Evolutionary conservation across 2,797 vertebrate species (phyloP).

Genomic region (Cynodonichthys magdalenae): DNA sequence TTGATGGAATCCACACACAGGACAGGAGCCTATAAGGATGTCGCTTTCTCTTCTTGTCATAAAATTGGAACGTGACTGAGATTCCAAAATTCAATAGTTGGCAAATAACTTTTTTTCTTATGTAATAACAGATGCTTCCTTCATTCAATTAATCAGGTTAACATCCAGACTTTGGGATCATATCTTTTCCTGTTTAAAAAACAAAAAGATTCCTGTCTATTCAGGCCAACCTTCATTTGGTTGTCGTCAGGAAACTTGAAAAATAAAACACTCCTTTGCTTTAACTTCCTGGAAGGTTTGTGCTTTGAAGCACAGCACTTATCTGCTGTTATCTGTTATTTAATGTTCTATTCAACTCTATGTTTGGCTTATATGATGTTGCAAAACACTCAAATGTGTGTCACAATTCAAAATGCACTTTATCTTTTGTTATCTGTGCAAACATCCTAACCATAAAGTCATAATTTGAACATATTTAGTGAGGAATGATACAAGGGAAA

Average conservation of each 20-base stretch:
- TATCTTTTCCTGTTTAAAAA: conserved; percentile 38
- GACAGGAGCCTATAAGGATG: conserved; percentile 28
- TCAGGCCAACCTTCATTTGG: conserved; percentile 45
- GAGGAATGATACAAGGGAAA: background rate
- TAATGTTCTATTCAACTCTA: background rate
- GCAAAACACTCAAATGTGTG: background rate
- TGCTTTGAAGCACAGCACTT: conserved; percentile 30
- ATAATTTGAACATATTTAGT: background rate
- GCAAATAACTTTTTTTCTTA: conserved; percentile 15
- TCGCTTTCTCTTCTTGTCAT: conserved; percentile 50
- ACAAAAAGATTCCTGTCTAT: conserved; percentile 45
- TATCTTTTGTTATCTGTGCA: background rate
- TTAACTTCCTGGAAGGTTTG: conserved; percentile 6
- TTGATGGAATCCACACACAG: conserved; percentile 44
- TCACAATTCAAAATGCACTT: background rate
- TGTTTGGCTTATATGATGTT: background rate
- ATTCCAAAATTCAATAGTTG: conserved; percentile 3
- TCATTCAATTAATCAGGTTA: conserved; percentile 33
- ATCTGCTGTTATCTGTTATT: conserved; percentile 12
- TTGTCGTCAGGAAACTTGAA: conserved; percentile 40
- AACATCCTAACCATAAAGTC: background rate
- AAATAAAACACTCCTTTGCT: conserved; percentile 63
- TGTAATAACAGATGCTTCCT: conserved; percentile 46
- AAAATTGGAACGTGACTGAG: conserved; percentile 19
- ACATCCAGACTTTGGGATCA: conserved; percentile 55